phyloP scores from a whole-genome alignment of 2,888 invertebrate genomes.

The Sarcophaga subvicina region DNA sequence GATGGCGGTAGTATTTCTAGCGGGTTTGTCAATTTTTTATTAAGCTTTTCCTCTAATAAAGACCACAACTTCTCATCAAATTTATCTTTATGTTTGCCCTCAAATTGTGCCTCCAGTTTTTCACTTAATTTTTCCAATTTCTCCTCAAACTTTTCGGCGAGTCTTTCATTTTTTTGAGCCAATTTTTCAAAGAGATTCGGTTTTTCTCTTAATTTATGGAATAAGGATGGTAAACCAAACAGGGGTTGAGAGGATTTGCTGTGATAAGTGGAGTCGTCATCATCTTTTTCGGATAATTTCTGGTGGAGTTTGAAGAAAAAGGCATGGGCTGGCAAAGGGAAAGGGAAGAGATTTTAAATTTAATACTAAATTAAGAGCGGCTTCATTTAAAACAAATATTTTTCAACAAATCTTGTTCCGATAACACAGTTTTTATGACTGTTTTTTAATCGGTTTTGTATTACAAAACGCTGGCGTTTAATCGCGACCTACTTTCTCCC shows the following conservation, averaged over 20 bases:
- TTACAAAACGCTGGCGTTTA: background rate
- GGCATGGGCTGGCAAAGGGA: conserved; percentile 13
- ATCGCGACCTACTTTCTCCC: background rate
- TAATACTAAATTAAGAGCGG: no score
- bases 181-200: conserved; percentile 1
- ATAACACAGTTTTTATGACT: no score
- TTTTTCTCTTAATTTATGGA: background rate
- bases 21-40: no score
- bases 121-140: conserved; percentile 12
- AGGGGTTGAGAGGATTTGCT: background rate
- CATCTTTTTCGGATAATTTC: background rate
- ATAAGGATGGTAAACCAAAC: background rate
- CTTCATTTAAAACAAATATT: no score
- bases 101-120: background rate
- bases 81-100: background rate
- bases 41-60: no score
- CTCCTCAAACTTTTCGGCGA: background rate
- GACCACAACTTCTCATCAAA: background rate
- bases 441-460: no score
- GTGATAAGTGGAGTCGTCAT: background rate
- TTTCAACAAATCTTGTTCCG: no score
- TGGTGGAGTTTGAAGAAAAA: conserved; percentile 1
- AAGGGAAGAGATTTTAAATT: background rate
- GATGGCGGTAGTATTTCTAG: no score
- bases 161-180: background rate